Conservation (phyloP, 2,797 vertebrate genomes). For the Oceanodroma leucorhoa region DNA sequence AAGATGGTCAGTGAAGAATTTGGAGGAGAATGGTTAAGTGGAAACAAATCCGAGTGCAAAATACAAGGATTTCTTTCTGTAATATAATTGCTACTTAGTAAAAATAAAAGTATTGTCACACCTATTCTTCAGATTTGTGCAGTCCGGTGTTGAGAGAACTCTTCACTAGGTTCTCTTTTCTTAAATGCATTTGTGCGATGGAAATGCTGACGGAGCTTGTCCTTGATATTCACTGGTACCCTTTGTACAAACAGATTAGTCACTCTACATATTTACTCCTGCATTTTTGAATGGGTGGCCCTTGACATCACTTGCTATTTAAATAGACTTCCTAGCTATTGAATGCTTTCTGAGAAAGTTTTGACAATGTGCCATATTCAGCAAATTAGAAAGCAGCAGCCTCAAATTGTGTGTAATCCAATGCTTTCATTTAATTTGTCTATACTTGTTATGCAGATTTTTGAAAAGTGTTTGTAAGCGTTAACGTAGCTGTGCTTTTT, state of each 20-base stretch:
- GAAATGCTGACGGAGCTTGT: not conserved
- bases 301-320: not conserved
- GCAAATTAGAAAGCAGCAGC: not conserved
- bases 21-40: not conserved
- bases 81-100: not conserved
- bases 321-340: not conserved
- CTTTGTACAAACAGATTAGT: not conserved
- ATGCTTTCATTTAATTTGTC: not conserved
- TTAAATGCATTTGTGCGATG: not conserved
- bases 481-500: not conserved
- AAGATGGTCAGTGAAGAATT: not conserved
- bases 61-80: not conserved
- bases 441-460: not conserved
- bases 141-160: not conserved
- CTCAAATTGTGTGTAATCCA: not conserved
- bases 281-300: not conserved
- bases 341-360: not conserved
- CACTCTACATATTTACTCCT: not conserved
- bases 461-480: not conserved
- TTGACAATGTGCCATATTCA: not conserved
- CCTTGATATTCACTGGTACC: not conserved
- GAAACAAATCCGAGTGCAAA: not conserved
- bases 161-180: not conserved
- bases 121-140: not conserved
- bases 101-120: not conserved